Conservation (phyloP, 1,140 invertebrate species). For the Pseudomyrmex gracilis region DNA sequence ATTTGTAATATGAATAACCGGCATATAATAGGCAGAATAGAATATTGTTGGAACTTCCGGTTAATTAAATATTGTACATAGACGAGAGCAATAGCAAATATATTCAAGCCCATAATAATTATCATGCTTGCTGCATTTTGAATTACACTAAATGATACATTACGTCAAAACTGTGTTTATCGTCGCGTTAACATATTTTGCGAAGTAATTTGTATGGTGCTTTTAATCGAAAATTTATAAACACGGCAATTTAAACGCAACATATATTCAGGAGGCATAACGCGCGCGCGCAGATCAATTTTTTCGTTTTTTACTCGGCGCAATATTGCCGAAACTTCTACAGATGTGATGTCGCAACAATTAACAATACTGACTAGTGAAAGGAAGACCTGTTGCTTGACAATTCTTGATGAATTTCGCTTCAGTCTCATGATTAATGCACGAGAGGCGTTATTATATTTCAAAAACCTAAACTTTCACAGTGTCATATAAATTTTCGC, state of each 20-base stretch:
- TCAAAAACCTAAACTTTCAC: not conserved
- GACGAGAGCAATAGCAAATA: not conserved
- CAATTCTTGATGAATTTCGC: constrained; percentile 20
- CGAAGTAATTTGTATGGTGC: not conserved
- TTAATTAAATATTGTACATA: constrained; percentile 2
- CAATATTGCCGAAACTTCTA: not conserved
- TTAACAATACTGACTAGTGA: constrained; percentile 15
- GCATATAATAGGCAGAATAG: not conserved
- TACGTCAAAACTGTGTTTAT: not conserved
- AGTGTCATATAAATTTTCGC: constrained; percentile 12
- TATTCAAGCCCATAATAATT: not conserved
- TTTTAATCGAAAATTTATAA: not conserved
- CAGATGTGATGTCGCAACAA: constrained; percentile 6
- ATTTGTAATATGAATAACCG: not conserved
- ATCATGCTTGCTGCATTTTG: not conserved
- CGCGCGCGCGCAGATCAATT: constrained; percentile 26
- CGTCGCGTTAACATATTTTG: constrained; percentile 15
- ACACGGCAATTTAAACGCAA: not conserved
- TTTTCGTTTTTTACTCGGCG: not conserved
- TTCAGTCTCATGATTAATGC: not conserved
- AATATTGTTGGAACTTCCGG: not conserved
- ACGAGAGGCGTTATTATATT: not conserved
- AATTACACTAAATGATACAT: not conserved
- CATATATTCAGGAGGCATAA: constrained; percentile 4
- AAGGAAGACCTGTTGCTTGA: constrained; percentile 42